Base-by-base conservation (phyloP, 2,113 vertebrate species). In the Boleophthalmus pectinirostris region DNA sequence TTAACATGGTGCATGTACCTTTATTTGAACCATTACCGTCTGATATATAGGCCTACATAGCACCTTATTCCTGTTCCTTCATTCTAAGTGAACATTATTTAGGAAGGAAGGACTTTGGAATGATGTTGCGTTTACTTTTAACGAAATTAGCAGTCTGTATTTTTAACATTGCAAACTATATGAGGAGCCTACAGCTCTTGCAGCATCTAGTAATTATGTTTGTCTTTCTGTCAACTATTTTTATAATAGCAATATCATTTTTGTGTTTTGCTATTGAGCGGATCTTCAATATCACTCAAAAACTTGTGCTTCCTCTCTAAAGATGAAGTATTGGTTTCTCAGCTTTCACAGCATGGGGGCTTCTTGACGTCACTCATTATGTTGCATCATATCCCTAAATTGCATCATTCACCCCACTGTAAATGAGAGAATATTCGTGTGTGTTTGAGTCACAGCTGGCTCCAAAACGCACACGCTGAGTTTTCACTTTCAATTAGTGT, bases 391-490 rank as follows among this genome's bases (percentile, higher is more conserved):
- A 16, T 61, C 81, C 74, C 68, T 6, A 12, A 56, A 29, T 53
- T 75, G 53, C 3, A 25, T 20, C 5, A 24, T 3, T 74, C 51
- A 53, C 24, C 35, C 71, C 67, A 68, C 73, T 72, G 68, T 54
- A 45, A 57, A 33, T 73, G 77, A 81, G 51, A 53, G 66, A 81
- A 57, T n/a, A 7, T 63, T 29, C n/a, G 13, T 0, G 25, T 69
- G 47, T 63, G 79, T 85, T 72, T 65, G 75, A 58, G 69, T 80
- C 76, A 68, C 81, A 85, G 80, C 86, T 83, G 82, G 77, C 79
- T 82, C 60, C 73, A 75, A 51, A 82, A 81, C 51, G 38, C 72
- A 64, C 75, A 60, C 29, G 73, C 47, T 70, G 69, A 69, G 46
- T 45, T 65, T 86, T 88, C 71, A 77, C 29, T 65, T 76, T 57